phyloP scores from a whole-genome alignment of 2,888 invertebrate genomes.

The Tenodera sinensis region DNA sequence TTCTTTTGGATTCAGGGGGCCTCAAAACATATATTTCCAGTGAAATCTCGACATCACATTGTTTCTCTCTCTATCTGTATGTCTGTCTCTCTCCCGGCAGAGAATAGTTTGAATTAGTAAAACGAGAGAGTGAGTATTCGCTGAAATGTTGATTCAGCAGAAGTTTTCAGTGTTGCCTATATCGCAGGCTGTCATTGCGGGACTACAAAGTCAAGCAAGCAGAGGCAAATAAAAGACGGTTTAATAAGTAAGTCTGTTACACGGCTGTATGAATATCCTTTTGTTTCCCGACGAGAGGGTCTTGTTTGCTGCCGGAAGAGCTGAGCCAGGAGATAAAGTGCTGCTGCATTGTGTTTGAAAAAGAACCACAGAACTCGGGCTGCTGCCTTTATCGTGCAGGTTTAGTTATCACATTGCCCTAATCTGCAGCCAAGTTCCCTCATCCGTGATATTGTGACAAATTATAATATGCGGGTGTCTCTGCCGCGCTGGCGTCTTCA shows the following conservation, averaged over 20 bases:
- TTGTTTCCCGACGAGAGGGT: neutral
- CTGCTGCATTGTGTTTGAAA: neutral
- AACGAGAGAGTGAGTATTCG: too few relatives aligned
- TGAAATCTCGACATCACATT: too few relatives aligned
- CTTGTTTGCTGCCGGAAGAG: neutral
- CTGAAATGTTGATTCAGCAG: too few relatives aligned
- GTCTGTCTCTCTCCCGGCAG: too few relatives aligned
- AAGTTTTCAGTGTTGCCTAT: too few relatives aligned
- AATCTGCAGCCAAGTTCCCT: neutral
- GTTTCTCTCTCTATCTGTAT: too few relatives aligned
- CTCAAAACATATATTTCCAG: too few relatives aligned
- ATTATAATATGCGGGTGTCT: neutral
- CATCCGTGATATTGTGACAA: neutral
- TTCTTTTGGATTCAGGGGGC: too few relatives aligned
- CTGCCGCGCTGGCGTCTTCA: neutral
- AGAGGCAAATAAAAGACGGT: neutral
- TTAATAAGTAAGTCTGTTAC: neutral
- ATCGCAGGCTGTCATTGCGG: neutral
- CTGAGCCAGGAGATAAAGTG: neutral
- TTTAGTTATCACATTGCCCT: neutral
- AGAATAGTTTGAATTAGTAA: too few relatives aligned
- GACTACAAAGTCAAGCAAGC: neutral
- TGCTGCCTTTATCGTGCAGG: neutral
- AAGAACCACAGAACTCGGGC: neutral
- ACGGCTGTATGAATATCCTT: neutral